Percentiles rank a stretch among this genome's conserved stretches.
Conservation (phyloP, 2,113 vertebrate species). For the Plectropomus leopardus region DNA sequence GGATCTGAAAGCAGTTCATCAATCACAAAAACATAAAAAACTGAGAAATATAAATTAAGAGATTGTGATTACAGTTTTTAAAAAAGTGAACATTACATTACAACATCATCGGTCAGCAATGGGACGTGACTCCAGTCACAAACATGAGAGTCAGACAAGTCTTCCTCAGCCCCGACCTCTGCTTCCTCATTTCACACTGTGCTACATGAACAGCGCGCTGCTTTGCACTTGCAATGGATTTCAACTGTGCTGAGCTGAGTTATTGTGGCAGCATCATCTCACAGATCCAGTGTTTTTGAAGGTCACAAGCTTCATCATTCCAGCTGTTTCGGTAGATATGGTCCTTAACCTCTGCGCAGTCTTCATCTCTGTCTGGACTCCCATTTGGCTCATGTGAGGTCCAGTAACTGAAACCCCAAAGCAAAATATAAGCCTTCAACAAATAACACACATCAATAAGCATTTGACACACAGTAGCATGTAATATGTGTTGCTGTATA, state of each 20-base stretch:
- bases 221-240: neutral
- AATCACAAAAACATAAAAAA: neutral
- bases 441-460: neutral
- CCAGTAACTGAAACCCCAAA: constrained; percentile 1
- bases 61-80: neutral
- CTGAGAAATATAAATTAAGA: neutral
- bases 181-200: no score
- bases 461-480: no score
- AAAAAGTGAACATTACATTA: no score
- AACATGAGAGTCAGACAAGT: no score
- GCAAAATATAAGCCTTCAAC: no score
- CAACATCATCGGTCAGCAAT: no score
- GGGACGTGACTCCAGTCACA: no score
- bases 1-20: no score
- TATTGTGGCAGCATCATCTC: neutral
- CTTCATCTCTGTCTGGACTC: neutral
- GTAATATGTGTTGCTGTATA: no score
- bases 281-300: neutral
- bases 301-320: neutral
- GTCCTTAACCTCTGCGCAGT: neutral
- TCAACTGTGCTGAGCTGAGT: neutral
- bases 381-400: neutral
- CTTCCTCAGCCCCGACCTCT: no score
- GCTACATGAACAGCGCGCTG: neutral
- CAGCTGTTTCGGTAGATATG: neutral